A percentile compares a stretch with the other conserved stretches of the same genome.
These are phyloP conservation scores for Heliconius hortense DNA, from an alignment of 2,888 invertebrate genomes.

Conservation along the genomic window DNA sequence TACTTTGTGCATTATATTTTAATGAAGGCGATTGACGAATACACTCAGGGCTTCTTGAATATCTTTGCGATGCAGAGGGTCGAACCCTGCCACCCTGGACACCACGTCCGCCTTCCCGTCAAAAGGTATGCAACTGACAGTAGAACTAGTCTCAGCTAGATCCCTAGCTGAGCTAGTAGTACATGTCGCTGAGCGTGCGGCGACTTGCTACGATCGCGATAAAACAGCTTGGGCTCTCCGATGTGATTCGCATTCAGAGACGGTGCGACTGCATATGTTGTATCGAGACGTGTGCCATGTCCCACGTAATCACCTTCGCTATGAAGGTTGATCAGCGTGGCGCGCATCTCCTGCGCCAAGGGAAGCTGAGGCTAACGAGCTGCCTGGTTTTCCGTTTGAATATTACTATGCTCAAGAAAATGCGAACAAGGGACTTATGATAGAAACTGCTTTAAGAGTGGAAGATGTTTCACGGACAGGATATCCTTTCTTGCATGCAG, in stretches of 20 bases:
- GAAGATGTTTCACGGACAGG: constrained; percentile 86
- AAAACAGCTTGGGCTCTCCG: constrained; percentile 90
- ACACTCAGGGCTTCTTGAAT: constrained; percentile 87
- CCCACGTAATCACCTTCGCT: constrained; percentile 87
- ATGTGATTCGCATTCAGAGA: constrained; percentile 89
- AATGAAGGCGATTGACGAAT: constrained; percentile 86
- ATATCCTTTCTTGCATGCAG: constrained; percentile 86
- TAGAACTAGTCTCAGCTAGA: constrained; percentile 89
- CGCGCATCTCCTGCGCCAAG: constrained; percentile 77
- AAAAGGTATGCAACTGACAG: constrained; percentile 85
- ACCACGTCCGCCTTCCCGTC: constrained; percentile 83
- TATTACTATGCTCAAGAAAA: constrained; percentile 91
- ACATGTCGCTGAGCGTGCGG: constrained; percentile 81
- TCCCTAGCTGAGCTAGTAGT: constrained; percentile 79
- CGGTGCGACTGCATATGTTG: constrained; percentile 87
- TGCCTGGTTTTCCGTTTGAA: constrained; percentile 88
- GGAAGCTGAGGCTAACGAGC: constrained; percentile 84
- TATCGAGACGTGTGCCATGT: constrained; percentile 90
- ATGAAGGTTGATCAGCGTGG: constrained; percentile 88
- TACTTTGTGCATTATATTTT: constrained; percentile 86
- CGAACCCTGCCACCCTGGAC: constrained; percentile 87
- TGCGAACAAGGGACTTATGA: constrained; percentile 89
- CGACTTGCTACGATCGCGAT: constrained; percentile 89
- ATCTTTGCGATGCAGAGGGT: constrained; percentile 86
- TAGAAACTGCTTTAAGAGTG: constrained; percentile 89